Evolutionary conservation across 1,140 invertebrate genomes (phyloP).

Genomic region (Sitophilus oryzae): DNA sequence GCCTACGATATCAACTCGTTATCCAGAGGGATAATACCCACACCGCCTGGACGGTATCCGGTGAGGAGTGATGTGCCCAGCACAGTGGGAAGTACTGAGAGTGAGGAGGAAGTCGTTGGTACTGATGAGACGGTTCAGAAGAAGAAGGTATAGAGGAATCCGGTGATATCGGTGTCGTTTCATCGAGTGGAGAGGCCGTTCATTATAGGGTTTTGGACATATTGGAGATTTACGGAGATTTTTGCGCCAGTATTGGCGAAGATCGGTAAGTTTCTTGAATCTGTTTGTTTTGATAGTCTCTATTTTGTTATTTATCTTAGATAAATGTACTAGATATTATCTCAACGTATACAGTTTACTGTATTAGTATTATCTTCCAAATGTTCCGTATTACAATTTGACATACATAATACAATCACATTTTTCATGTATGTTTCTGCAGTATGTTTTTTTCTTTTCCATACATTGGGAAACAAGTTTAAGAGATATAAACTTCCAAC

Average conservation of each 20-base stretch:
- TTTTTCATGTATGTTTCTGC: no score
- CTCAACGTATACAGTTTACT: neutral
- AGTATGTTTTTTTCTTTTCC: no score
- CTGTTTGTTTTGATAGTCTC: no score
- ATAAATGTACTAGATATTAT: no score
- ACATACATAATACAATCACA: no score
- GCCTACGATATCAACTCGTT: conserved; percentile 27
- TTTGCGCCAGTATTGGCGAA: conserved; percentile 90
- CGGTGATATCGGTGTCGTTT: conserved; percentile 83
- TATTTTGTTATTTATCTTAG: no score
- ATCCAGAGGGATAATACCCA: conserved; percentile 22
- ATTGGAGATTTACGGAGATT: no score
- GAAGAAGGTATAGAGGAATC: conserved; percentile 51
- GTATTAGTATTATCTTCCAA: no score
- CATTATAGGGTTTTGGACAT: conserved; percentile 90
- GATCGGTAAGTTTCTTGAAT: conserved; percentile 92
- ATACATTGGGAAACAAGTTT: no score
- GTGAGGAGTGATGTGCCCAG: conserved; percentile 19
- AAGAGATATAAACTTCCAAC: no score
- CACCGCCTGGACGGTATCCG: conserved; percentile 7
- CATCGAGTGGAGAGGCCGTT: conserved; percentile 84
- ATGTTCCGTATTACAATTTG: no score
- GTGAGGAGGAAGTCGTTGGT: neutral
- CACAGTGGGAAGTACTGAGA: no score
- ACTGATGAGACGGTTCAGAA: conserved; percentile 17